Conservation (phyloP, 1,140 invertebrate species). For the Nylanderia fulva region DNA sequence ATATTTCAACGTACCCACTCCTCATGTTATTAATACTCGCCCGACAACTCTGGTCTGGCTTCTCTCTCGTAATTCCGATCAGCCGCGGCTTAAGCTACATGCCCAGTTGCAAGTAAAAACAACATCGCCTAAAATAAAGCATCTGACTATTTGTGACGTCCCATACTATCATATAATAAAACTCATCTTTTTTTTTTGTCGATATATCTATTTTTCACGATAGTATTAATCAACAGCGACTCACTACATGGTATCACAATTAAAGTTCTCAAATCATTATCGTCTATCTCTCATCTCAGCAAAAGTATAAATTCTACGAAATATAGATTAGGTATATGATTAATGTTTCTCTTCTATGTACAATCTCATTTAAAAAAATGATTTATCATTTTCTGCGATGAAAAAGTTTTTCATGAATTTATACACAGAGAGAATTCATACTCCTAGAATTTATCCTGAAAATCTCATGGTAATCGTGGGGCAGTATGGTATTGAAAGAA, state of each 20-base stretch:
- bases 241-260: not conserved
- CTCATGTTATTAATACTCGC: conserved; percentile 33
- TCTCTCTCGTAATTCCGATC: conserved; percentile 47
- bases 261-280: not conserved
- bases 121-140: conserved; percentile 17
- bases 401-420: not conserved
- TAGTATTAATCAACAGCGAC: not conserved
- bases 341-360: not conserved
- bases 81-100: conserved; percentile 7
- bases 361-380: not conserved
- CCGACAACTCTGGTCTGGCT: conserved; percentile 10
- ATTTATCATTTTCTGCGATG: not conserved
- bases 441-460: too few relatives aligned
- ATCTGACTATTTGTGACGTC: not conserved
- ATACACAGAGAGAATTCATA: too few relatives aligned
- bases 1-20: conserved; percentile 22
- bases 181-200: not conserved
- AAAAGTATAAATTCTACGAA: not conserved
- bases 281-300: not conserved
- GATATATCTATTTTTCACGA: not conserved
- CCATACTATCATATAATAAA: not conserved
- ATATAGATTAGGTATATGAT: not conserved
- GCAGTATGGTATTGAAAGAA: too few relatives aligned
- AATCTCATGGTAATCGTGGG: too few relatives aligned
- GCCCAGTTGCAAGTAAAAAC: conserved; percentile 35